phyloP scores from a whole-genome alignment of 2,113 vertebrate species.

The Nothocercus julius region DNA sequence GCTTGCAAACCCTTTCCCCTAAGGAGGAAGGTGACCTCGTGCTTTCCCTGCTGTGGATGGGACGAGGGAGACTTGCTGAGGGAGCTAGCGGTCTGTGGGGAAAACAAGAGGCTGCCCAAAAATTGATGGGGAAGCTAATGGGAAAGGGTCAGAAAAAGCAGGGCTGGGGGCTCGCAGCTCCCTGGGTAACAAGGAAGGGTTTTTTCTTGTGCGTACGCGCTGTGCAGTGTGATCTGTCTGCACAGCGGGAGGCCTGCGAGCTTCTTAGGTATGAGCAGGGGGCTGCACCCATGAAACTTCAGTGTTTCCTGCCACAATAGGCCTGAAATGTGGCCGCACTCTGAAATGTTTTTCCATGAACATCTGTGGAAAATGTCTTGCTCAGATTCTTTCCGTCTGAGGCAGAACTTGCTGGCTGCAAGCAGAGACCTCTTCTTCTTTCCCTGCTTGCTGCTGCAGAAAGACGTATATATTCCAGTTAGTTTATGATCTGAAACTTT shows the following conservation, averaged over 20 bases:
- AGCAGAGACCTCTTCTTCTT: slow-evolving; percentile 16
- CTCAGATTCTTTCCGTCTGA: slow-evolving; percentile 59
- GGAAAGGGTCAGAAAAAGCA: background rate
- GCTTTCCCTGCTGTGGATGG: background rate
- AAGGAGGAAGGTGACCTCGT: background rate
- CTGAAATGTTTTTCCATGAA: slow-evolving; percentile 53
- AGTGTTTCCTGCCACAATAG: slow-evolving; percentile 44
- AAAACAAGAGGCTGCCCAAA: background rate
- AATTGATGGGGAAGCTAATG: background rate
- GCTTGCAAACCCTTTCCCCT: slow-evolving; percentile 19
- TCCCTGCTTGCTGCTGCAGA: slow-evolving; percentile 15
- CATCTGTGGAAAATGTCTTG: slow-evolving; percentile 64
- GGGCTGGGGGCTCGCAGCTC: background rate
- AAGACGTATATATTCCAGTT: background rate
- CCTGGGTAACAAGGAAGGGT: background rate
- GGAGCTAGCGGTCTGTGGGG: background rate
- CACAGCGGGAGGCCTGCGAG: background rate
- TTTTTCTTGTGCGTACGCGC: background rate
- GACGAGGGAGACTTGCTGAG: background rate
- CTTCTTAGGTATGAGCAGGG: background rate
- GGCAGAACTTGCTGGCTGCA: slow-evolving; percentile 52
- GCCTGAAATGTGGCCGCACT: slow-evolving; percentile 37
- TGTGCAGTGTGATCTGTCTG: background rate
- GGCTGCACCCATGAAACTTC: background rate
- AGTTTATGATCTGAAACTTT: slow-evolving; percentile 20